These are phyloP conservation scores for Thera britannica DNA, from an alignment of 2,888 invertebrate genomes.

Conservation along the genomic window DNA sequence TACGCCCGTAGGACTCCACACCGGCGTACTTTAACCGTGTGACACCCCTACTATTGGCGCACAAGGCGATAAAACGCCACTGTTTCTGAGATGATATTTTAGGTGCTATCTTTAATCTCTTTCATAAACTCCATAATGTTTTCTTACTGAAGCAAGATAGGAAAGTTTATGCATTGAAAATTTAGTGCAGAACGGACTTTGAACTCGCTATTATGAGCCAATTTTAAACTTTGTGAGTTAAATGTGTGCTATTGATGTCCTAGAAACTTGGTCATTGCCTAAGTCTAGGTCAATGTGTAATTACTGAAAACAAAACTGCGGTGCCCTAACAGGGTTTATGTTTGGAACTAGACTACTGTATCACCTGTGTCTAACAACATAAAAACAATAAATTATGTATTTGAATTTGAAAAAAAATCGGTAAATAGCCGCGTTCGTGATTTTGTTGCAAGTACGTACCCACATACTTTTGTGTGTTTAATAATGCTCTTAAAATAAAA, in stretches of 20 bases:
- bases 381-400: too few species aligned
- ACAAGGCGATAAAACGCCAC: conserved; percentile 13
- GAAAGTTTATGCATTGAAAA: conserved; percentile 4
- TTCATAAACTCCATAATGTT: conserved; percentile 12
- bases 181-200: neutral
- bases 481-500: too few species aligned
- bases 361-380: too few species aligned
- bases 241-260: neutral
- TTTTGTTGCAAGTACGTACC: too few species aligned
- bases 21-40: conserved; percentile 31
- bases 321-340: too few species aligned
- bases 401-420: too few species aligned
- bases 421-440: too few species aligned
- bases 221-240: neutral
- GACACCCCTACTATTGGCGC: conserved; percentile 40
- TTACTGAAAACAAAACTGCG: too few species aligned
- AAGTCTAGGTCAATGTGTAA: too few species aligned
- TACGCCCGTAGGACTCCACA: conserved; percentile 49
- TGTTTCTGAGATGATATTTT: conserved; percentile 3
- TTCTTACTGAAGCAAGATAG: conserved; percentile 7
- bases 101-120: conserved; percentile 8
- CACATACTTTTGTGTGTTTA: too few species aligned
- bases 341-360: too few species aligned
- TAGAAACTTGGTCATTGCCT: neutral
- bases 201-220: too few species aligned